Evolutionary conservation across 2,888 invertebrate genomes (phyloP), one percentile per base, ranked within the genome.

Genomic region (Eulithis prunata): DNA sequence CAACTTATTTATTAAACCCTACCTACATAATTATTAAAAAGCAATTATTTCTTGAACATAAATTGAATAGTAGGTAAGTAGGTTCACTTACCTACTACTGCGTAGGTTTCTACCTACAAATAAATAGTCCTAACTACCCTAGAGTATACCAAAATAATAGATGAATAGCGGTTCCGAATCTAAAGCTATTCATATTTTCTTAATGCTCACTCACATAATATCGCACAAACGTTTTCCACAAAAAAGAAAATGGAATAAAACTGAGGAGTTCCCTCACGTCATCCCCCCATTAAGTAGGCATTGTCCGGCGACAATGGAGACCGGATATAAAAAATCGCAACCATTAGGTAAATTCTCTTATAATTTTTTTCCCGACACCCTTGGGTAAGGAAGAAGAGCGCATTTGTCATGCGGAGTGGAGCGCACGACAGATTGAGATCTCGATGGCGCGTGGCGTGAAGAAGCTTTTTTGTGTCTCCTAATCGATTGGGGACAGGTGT

Each of bases 301-400:
- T 93, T 92, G 93, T 92, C 86, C 88, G 80, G 81, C 79, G 88
- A 93, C 93, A 93, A 93, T 91, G 85, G 92, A 84, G 83, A 83
- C 84, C 77, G 86, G 86, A 86, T 84, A 90, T 92, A 93, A 93
- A 91, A 91, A 91, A 93, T 93, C 86, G 92, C 80, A 77, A 84
- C 91, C 91, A 93, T 93, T 93, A 93, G 92, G 92, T 91, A 93
- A 93, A 93, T 93, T 93, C 93, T 90, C 92, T 91, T 89, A 91
- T 91, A 89, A 91, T 91, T 91, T 93, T 92, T 89, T 92, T 92
- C 89, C 87, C 88, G 89, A 85, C 89, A 90, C 91, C 92, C 91
- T 87, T 86, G 83, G 77, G 81, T 81, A 87, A 88, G 88, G 79
- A 83, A 84, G 83, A 84, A 83, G 82, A 75, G 81, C 78, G 81